Base-by-base conservation (phyloP, 1,140 invertebrate species). In the Eubasilissa regina region DNA sequence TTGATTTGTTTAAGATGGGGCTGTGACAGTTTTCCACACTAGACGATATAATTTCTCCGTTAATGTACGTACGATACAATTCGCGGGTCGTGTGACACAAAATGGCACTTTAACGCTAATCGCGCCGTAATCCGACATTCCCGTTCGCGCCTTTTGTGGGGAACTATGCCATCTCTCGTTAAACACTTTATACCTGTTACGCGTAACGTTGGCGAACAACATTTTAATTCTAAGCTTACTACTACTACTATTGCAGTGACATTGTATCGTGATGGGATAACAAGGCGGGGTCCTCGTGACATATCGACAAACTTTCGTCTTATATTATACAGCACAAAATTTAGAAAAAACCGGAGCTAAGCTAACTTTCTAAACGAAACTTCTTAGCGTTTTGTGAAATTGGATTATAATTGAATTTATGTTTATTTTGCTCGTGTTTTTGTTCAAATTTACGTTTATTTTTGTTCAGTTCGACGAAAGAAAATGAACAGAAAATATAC, bases 11-110 rank as follows among this genome's bases (percentile, higher is more conserved):
- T 35, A 64, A 64, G 60, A 64, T 64, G n/a, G 13, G 25, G 60
- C n/a, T n/a, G 13, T 25, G 35, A 35, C 25, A 35, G 35, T 64
- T 64, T 64, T 19, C 19, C 60, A 35, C 13, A 0, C 12, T n/a
- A 25, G 10, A 13, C 60, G 60, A 64, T 64, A 64, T 68, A 68
- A 68, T 68, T 68, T 48, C 7, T n/a, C 25, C 64, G 44, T 21
- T 47, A 68, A 68, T 47, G 64, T 68, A 68, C 12, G 64, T 68
- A 48, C 44, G 15, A 68, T 45, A 68, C 64, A 68, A 68, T 68
- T 68, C 64, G 45, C 64, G 19, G 43, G 64, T 68, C 45, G 64
- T 68, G 44, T 68, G 64, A 68, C 64, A 45, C 64, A 43, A 21
- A 68, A 68, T 15, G 44, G 64, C 43, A 13, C 44, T 48, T 35